Percentiles rank a stretch among this genome's conserved stretches.
Conservation (phyloP, 2,113 vertebrate species). For the Euleptes europaea region DNA sequence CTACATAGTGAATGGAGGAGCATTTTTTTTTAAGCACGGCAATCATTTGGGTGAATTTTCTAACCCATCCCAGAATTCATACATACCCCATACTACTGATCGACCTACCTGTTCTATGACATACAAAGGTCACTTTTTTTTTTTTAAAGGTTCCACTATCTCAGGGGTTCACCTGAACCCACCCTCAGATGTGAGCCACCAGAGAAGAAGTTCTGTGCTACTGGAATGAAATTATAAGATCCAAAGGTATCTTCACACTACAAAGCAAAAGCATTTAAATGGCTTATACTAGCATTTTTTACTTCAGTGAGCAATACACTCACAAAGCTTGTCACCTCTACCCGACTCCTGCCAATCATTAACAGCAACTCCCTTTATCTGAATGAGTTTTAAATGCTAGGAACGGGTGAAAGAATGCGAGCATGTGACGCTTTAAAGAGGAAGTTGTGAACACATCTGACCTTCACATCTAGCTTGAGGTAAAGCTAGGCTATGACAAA, state of each 20-base stretch:
- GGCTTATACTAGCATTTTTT: background rate
- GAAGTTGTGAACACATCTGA: background rate
- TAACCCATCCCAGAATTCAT: background rate
- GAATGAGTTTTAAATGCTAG: background rate
- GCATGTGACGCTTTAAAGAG: background rate
- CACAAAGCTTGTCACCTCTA: background rate
- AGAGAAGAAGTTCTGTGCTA: background rate
- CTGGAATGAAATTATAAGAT: background rate
- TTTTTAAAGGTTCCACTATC: background rate
- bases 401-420: background rate
- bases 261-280: background rate
- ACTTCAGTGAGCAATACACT: background rate
- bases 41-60: background rate
- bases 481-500: background rate
- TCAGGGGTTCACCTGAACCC: background rate
- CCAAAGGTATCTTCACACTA: background rate
- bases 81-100: background rate
- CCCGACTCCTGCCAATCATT: background rate
- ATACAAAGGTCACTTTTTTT: background rate
- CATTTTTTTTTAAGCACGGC: background rate
- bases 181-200: background rate
- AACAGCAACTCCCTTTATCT: background rate
- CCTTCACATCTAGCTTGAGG: background rate
- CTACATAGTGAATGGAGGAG: background rate
- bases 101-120: background rate